Evolutionary conservation across 2,113 vertebrate species (phyloP), one percentile per base, ranked within the genome.

Genomic region (Salvelinus namaycush): DNA sequence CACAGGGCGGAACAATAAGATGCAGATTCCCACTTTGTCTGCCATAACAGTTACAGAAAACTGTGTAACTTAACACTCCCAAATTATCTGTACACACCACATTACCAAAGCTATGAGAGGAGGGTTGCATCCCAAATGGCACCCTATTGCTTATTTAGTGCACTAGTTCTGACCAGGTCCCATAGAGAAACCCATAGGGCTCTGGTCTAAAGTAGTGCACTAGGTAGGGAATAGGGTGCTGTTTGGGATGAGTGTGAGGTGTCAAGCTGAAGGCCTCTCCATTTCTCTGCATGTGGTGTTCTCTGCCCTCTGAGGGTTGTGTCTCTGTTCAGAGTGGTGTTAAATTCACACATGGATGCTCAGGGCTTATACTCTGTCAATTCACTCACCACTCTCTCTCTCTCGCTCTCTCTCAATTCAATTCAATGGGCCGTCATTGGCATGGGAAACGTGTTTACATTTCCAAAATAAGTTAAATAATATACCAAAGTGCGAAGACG

Each of bases 21-120:
- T 18, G 0, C 5, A 54, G 51, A 54, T 22, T 62, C 7, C 59
- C 54, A 57, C 54, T 20, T 57, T 57, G 20, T 62, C 5, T 24
- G n/a, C 13, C 59, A 62, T 62, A 16, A 22, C n/a, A 1, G 59
- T 3, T 16, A 44, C 59, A n/a, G n/a, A 24, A 22, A 13, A 22
- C n/a, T 3, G n/a, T 62, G n/a, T 7, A 54, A 54, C 57, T 27
- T 44, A 73, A 78, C 74, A 44, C 12, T 7, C 73, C 14, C 48
- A 68, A 83, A 57, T 59, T 76, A 27, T 82, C 79, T 84, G 81
- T 68, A 54, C 80, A 51, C 78, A 26, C 78, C 60, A 79, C 76
- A 82, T 86, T 81, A 69, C 72, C 76, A 68, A 78, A 70, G 76
- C 79, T 84, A 87, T 84, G 83, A 80, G 80, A 4, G 1, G 13